phyloP scores from a whole-genome alignment of 2,888 invertebrate genomes.

The Leptinotarsa peninsularis region DNA sequence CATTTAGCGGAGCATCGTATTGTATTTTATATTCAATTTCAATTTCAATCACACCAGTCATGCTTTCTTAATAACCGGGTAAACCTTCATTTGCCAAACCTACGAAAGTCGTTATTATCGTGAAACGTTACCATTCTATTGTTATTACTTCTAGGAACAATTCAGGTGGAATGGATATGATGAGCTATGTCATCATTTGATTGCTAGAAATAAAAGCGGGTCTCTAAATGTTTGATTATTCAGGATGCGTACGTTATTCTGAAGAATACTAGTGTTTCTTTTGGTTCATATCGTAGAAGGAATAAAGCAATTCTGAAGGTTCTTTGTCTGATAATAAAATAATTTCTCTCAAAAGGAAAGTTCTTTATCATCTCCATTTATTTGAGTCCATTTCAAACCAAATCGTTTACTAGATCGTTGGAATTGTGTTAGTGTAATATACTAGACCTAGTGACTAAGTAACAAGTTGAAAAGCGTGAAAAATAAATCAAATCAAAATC shows the following conservation, averaged over 20 bases:
- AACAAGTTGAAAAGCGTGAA: too few relatives aligned
- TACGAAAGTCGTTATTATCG: constrained; percentile 6
- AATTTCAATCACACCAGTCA: constrained; percentile 43
- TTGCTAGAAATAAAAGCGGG: neutral
- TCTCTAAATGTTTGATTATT: neutral
- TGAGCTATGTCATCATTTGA: constrained; percentile 1
- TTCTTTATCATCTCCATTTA: too few relatives aligned
- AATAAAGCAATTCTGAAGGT: too few relatives aligned
- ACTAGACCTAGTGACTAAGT: too few relatives aligned
- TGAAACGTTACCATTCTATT: constrained; percentile 7
- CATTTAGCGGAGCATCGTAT: constrained; percentile 50
- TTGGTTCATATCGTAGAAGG: too few relatives aligned
- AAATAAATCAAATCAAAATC: too few relatives aligned
- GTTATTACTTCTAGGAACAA: constrained; percentile 7
- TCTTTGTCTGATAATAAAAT: too few relatives aligned
- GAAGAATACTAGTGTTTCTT: too few relatives aligned
- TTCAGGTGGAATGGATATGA: neutral
- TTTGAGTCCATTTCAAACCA: too few relatives aligned
- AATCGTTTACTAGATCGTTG: too few relatives aligned
- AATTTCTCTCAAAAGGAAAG: too few relatives aligned
- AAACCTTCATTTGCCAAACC: constrained; percentile 24
- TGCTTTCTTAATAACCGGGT: constrained; percentile 33
- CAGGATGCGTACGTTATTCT: neutral
- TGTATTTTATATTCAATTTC: constrained; percentile 36
- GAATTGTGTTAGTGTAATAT: too few relatives aligned